Evolutionary conservation across 2,797 vertebrate genomes (phyloP), one percentile per base, ranked within the genome.

Genomic region (Kryptolebias ocellatus): DNA sequence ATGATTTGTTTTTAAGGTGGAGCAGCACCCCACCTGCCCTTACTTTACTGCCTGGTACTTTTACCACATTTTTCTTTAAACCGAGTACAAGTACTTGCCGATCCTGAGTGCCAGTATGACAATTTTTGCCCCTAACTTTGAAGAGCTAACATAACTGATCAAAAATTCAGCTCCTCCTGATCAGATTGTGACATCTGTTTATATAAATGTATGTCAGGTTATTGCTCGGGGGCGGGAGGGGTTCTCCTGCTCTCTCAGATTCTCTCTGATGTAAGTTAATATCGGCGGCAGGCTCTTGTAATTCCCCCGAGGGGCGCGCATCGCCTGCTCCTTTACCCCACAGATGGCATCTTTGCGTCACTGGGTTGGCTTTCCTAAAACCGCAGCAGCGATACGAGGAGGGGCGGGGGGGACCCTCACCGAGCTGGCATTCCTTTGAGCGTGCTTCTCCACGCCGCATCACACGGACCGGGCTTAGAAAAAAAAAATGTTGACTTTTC

Each of bases 401-500:
- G 85, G 87, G 91, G 60, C 44, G 20, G 20, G 89, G 90, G 85
- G 87, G 91, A 76, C 83, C 87, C 90, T 91, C 81, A 61, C 44
- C 76, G 79, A 81, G 64, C 54, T 55, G 85, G 84, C 87, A 85
- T 90, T 90, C 88, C 83, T 90, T 84, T 78, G 85, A 89, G 86
- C 84, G 47, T 54, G 81, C 85, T 83, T 86, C 84, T 76, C 70
- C 20, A 50, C 84, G 53, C 82, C 77, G 69, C 84, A 87, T 90
- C 86, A 90, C 89, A 86, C 83, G 85, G 83, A 78, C 79, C 0
- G 77, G 53, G 64, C 47, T 80, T 24, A 2, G 20, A 24, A 24
- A 24, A 76, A 85, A 69, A 81, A 87, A 83, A 85, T 84, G 86
- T 91, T 90, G 88, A 89, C 87, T 91, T 88, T 91, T 90, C 87